Evolutionary conservation across 2,888 invertebrate species (phyloP), one percentile per base, ranked within the genome.

Genomic region (Cactoblastis cactorum): DNA sequence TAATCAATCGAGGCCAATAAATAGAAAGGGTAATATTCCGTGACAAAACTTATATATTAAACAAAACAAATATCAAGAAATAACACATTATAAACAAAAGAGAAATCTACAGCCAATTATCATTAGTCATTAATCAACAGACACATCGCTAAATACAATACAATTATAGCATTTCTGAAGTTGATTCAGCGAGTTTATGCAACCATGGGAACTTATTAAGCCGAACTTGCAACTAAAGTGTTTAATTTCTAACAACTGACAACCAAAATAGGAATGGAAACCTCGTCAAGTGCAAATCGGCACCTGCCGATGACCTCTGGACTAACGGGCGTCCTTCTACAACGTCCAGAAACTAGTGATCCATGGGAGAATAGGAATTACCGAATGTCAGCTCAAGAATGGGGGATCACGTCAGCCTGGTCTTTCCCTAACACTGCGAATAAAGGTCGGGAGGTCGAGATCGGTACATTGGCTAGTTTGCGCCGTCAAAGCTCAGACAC

Each of bases 361-460:
- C 71, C 58, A 62, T 54, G 60, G 54, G 49, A 50, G 11, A 48
- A 32, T 51, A 43, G 51, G 46, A 28, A 49, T 24, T 48, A 43
- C 34, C 49, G 24, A 61, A 64, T 49, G 51, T 55, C 38, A 53
- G 57, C 46, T 50, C 51, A 52, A 58, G 53, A 59, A 56, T 57
- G 56, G 35, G 56, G 61, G 80, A 54, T 74, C 80, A 61, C 53
- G 50, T 33, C 52, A 59, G 49, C 53, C 58, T 78, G 82, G 83
- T 67, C 67, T 66, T 75, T 72, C 72, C 71, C 61, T 64, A 69
- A 71, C 68, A 73, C 67, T 79, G 78, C 79, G 80, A 82, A 83
- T 83, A 83, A 83, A 86, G 86, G 86, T 86, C 83, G 83, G 54
- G 75, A 64, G 86, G 87, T 87, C 86, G 81, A 70, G 74, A 79